Base-by-base conservation (phyloP, 1,140 invertebrate species). In the Plectrocnemia conspersa region DNA sequence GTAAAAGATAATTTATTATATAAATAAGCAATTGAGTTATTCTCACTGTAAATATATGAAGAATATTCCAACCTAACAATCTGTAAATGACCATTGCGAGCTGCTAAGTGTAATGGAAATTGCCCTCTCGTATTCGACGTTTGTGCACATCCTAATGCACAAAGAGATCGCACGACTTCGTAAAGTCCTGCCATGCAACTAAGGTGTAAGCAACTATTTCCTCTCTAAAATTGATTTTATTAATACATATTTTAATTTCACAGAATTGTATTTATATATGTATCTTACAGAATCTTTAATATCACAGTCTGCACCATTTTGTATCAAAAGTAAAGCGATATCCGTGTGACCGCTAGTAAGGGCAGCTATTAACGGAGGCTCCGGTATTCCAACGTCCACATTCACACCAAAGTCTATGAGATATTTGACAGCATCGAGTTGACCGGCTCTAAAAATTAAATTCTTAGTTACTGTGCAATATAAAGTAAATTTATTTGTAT, bases 201-300 rank as follows among this genome's bases (percentile, higher is more conserved):
- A 47, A 87, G 77, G 64, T 91, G 89, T 47, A 92, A 77, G 13
- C 88, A 78, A 56, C 82, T 82, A 64, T 92, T 86, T 47, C 85
- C 83, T 67, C 81, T 77, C 83, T 89, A 64, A 58, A 77, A 64
- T 38, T 24, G 19, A n/a, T 25, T 6, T 4, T 18, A 23, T 45
- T 29, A 23, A 19, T 27, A 2, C 3, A 52, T 22, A 32, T 21
- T 33, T 11, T 25, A n/a, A 19, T 11, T 13, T 33, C 13, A 32
- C 22, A 38, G 6, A 41, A n/a, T 44, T 42, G 23, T 9, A 52
- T 46, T 11, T 45, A 38, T 33, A 23, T 52, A 45, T 13, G 32
- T 40, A 21, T 50, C 24, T 50, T 73, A 86, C 84, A 65, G 75
- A 76, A 72, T 88, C 84, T 65, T 79, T 75, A 36, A 82, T 67